Conservation (phyloP, 2,797 vertebrate genomes). For the Brotula barbata region DNA sequence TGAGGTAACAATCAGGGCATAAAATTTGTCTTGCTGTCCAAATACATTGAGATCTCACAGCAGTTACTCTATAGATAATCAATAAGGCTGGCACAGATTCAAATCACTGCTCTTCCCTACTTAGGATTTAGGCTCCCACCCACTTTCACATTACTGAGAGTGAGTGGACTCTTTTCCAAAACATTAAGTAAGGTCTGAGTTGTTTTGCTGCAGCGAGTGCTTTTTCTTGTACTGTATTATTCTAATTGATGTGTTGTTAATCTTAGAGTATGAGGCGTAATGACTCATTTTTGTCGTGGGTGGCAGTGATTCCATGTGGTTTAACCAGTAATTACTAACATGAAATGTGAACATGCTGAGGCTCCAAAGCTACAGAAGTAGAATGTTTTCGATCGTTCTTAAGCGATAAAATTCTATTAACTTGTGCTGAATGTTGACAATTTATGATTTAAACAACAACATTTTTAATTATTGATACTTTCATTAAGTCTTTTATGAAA, state of each 20-base stretch:
- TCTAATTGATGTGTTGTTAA: constrained; percentile 48
- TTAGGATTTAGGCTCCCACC: constrained; percentile 32
- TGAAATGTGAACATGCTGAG: background rate
- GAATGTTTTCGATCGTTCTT: too few species aligned
- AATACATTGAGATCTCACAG: constrained; percentile 20
- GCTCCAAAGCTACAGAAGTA: background rate
- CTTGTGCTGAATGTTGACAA: too few species aligned
- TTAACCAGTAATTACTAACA: too few species aligned
- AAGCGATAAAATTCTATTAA: too few species aligned
- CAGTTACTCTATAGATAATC: constrained; percentile 43
- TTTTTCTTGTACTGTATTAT: constrained; percentile 21
- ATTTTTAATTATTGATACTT: too few species aligned
- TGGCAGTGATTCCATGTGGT: too few species aligned
- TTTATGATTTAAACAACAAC: too few species aligned
- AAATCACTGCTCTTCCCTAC: constrained; percentile 30
- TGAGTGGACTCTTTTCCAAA: constrained; percentile 22
- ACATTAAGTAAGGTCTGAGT: constrained; percentile 27
- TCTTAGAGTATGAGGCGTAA: constrained; percentile 27
- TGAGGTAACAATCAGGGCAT: background rate
- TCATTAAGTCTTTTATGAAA: too few species aligned
- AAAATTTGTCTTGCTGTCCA: constrained; percentile 18
- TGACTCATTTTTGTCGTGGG: constrained; percentile 15
- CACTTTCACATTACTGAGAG: constrained; percentile 37
- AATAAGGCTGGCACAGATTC: constrained; percentile 41
- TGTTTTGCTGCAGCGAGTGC: constrained; percentile 33